Base-by-base conservation (phyloP, 2,113 vertebrate species). In the Buteo buteo region DNA sequence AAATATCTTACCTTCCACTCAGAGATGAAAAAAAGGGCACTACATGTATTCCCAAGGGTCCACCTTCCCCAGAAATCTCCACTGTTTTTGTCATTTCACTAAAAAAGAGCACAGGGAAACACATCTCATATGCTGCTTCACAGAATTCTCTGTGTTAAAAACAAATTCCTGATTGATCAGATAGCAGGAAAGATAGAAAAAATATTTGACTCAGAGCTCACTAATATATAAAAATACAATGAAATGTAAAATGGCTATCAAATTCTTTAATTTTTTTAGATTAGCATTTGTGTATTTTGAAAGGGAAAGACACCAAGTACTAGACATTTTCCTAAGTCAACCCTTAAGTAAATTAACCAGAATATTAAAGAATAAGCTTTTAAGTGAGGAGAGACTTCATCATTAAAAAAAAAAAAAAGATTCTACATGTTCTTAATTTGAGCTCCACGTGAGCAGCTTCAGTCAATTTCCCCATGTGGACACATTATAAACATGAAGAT, bases 1-100 rank as follows among this genome's bases (percentile, higher is more conserved):
- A 92, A 93, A 86, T 82, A 84, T 15, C 99, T 99, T 97, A 99
- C 99, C 99, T 98, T 98, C 99, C 99, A 96, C 99, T 99, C 93
- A 99, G 97, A 31, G 99, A 99, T 64, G 99, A 99, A 98, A 98
- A 98, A 98, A 99, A 99, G 31, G 99, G 99, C 55, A 99, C 99
- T 58, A 99, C 99, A 11, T 99, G 99, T 89, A 99, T 99, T 73
- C 99, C 99, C 94, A 99, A 95, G 3, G 99, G 99, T 74, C 99
- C 99, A 91, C 98, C 98, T 92, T 99, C 99, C 88, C 99, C 99
- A 78, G 99, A 98, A 98, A 99, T 99, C 97, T 99, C 99, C 97
- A 99, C 99, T 9, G 82, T 98, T 98, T 98, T 99, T 71, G 99
- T 99, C 95, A 99, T 96, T 91, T 98, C 98, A 88, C 99, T 99